Percentiles rank a stretch among this genome's conserved stretches.
Conservation (phyloP, 2,113 vertebrate genomes). For the Sphyrna mokarran region DNA sequence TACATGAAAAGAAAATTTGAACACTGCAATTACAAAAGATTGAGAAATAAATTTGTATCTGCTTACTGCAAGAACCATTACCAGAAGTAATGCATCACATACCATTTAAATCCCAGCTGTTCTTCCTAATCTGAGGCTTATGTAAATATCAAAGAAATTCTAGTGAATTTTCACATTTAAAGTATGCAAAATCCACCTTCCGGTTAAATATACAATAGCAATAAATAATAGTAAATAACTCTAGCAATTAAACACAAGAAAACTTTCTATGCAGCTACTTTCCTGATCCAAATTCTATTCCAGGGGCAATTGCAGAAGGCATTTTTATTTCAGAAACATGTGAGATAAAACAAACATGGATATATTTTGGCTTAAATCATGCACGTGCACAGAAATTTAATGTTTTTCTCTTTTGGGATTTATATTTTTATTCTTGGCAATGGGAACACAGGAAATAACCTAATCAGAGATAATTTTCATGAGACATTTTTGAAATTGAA, state of each 20-base stretch:
- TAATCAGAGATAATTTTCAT: not conserved
- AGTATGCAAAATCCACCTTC: not conserved
- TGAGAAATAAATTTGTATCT: not conserved
- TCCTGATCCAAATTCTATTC: not conserved
- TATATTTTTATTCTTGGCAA: not conserved
- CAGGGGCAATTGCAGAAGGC: no score
- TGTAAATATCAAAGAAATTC: conserved; percentile 27
- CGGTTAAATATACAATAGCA: not conserved
- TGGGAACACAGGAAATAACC: not conserved
- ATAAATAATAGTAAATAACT: not conserved
- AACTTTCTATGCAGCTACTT: not conserved
- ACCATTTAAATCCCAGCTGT: not conserved
- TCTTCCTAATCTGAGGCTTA: not conserved
- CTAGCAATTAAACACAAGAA: not conserved
- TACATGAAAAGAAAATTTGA: not conserved
- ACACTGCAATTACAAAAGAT: not conserved
- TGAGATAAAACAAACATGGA: not conserved
- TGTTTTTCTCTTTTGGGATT: not conserved
- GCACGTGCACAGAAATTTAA: not conserved
- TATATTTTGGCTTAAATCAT: not conserved
- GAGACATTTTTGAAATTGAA: not conserved
- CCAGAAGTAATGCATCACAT: not conserved
- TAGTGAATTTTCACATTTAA: not conserved
- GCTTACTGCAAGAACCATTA: not conserved
- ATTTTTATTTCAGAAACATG: not conserved